Evolutionary conservation across 1,140 invertebrate species (phyloP), one percentile per base, ranked within the genome.

Genomic region (Zelostemma sp.): DNA sequence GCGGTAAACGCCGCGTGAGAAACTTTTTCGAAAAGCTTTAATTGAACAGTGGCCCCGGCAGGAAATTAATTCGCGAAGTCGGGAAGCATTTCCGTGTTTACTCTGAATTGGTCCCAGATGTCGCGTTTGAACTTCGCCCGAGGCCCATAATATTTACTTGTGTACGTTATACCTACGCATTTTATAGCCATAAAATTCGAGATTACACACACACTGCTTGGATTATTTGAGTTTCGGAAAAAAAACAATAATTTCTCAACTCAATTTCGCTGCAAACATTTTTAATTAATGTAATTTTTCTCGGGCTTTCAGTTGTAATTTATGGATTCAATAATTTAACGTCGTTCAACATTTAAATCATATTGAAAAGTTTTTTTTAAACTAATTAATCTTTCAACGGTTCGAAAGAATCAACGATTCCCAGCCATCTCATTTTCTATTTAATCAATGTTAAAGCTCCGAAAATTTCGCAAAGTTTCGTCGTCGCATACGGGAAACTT

Each of bases 1-100:
- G 33, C 16, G 11, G 45, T 8, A 8, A 28, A 28, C 3, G 3
- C 8, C 25, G 25, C 38, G 28, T 25, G 49, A 18, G 40, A 38
- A 60, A 62, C 51, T 66, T 71, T 68, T 57, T 60, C 53, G 21
- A 33, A 60, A 49, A 16, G 49, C 21, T 60, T 59, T 66, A 66
- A 66, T 66, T 66, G 63, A 66, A 59, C 62, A 59, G 50, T 41
- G 50, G 45, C 43, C 40, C 38, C 40, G 41, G 48, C 62, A 55
- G 58, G 51, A 62, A 74, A 73, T 70, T 73, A 73, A 73, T 70
- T 67, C 72, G 50, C 35, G 21, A 51, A 62, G 50, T 62, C 55
- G 68, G 65, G 65, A 68, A 72, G 73, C 73, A 69, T 72, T 75
- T 70, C 61, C 67, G 73, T 72, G 69, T 75, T 72, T 75, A 68